Evolutionary conservation across 1,140 invertebrate genomes (phyloP), one percentile per base, ranked within the genome.

Genomic region (Ceratitis capitata): DNA sequence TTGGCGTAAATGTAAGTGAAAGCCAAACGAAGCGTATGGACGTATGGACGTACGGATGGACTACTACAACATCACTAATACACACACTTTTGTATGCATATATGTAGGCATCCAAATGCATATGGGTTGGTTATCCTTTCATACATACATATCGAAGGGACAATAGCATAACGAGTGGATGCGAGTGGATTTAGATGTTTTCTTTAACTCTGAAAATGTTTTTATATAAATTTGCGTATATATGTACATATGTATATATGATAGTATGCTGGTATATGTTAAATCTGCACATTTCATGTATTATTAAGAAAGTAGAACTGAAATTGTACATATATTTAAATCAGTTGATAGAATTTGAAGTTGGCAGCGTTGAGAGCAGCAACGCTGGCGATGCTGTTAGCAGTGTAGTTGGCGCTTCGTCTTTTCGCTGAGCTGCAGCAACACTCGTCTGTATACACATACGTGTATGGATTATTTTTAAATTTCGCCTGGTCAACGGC

Each of bases 1-100:
- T 45, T 78, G 69, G 69, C 69, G 69, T 78, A 78, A 78, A 78
- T 45, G 69, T 45, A 78, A 78, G 69, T 78, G 69, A 78, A 78
- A 78, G 69, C 69, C 69, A 78, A 78, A 35, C 69, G 39, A 78
- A 78, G n/a, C n/a, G 69, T 78, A n/a, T n/a, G n/a, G n/a, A n/a
- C n/a, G n/a, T n/a, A n/a, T n/a, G n/a, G n/a, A n/a, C n/a, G n/a
- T n/a, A n/a, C n/a, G n/a, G n/a, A n/a, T n/a, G n/a, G n/a, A 78
- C 35, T 78, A 78, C 69, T 78, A 78, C 39, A 78, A 78, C 39
- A 45, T 23, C 19, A 47, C 42, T 42, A 45, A 78, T 42, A 78
- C 69, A 39, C 16, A n/a, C 16, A 32, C 35, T 39, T 42, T 3
- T n/a, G 35, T n/a, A 19, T 0, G 4, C 4, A 56, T 19, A 4